Evolutionary conservation across 2,797 vertebrate genomes (phyloP).

Genomic region (Meriones psammophilus): DNA sequence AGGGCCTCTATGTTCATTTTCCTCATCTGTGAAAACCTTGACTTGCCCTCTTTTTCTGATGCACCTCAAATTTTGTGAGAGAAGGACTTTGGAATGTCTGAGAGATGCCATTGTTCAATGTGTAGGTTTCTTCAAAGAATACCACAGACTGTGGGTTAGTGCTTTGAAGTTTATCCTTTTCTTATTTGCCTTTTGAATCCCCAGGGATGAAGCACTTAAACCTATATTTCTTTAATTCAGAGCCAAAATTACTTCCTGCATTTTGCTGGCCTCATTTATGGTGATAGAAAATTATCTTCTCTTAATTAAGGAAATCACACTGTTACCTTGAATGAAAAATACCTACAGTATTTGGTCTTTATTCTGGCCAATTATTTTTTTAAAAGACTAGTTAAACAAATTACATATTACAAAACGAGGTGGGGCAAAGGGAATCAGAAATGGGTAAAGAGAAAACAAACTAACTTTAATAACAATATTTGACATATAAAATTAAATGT

Average conservation of each 20-base stretch:
- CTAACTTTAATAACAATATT: neutral
- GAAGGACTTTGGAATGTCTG: conserved; percentile 26
- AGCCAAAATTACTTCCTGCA: conserved; percentile 55
- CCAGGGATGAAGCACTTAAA: conserved; percentile 32
- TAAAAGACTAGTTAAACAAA: neutral
- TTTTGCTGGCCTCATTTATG: neutral
- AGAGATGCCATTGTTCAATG: neutral
- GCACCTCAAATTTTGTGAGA: conserved; percentile 37
- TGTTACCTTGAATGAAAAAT: neutral
- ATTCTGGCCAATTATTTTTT: neutral
- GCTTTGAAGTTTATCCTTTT: conserved; percentile 74
- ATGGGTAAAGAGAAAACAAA: neutral
- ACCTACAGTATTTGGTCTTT: neutral
- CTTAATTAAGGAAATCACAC: conserved; percentile 60
- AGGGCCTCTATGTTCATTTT: conserved; percentile 15
- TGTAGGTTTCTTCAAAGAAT: conserved; percentile 70
- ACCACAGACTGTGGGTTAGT: neutral
- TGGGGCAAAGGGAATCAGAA: neutral
- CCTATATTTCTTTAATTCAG: conserved; percentile 65
- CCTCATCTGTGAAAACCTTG: neutral
- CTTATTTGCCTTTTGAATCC: conserved; percentile 54
- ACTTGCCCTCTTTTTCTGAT: neutral
- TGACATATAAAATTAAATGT: neutral
- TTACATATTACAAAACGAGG: neutral
- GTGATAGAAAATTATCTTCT: conserved; percentile 51